Base-by-base conservation (phyloP, 2,888 invertebrate species). In the Agrotis exclamationis region DNA sequence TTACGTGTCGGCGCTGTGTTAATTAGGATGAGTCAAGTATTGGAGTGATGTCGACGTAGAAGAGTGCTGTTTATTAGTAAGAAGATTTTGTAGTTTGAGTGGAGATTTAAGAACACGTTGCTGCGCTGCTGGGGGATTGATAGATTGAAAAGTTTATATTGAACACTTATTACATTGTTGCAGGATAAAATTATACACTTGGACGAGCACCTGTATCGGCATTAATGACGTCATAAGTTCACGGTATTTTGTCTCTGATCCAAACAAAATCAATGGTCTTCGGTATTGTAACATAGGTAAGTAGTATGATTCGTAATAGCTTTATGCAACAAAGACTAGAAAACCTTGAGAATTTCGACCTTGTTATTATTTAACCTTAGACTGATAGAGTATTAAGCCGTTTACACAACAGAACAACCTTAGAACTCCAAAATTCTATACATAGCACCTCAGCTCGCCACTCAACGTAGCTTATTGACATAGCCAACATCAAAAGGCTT, bases 1-100 rank as follows among this genome's bases (percentile, higher is more conserved):
- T 93, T 93, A 94, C 94, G 94, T 94, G 95, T 93, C 91, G 89
- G 89, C 87, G 92, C 92, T 88, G 89, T 90, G 93, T 94, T 95
- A 95, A 95, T 95, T 96, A 94, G 90, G 88, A 90, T 90, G 92
- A 91, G 91, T 67, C 90, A 93, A 91, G 92, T 93, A 91, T 90
- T 89, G 86, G 57, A 79, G 81, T 68, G 77, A 60, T 70, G 79
- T 85, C 67, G 83, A 72, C 72, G 64, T 69, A 75, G 70, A 69
- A 71, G 22, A 80, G 54, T 70, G 67, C 56, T 79, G 77, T 74
- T 85, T 83, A 81, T 76, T 76, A 72, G 70, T 20, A 22, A 47
- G 59, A 56, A 67, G 53, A 63, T 60, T 60, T 67, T 67, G 79
- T 80, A 74, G 65, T 60, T 68, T 66, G 53, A 59, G 54, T 5